phyloP scores from a whole-genome alignment of 2,797 vertebrate genomes.

The Brachyrhaphis roseni region DNA sequence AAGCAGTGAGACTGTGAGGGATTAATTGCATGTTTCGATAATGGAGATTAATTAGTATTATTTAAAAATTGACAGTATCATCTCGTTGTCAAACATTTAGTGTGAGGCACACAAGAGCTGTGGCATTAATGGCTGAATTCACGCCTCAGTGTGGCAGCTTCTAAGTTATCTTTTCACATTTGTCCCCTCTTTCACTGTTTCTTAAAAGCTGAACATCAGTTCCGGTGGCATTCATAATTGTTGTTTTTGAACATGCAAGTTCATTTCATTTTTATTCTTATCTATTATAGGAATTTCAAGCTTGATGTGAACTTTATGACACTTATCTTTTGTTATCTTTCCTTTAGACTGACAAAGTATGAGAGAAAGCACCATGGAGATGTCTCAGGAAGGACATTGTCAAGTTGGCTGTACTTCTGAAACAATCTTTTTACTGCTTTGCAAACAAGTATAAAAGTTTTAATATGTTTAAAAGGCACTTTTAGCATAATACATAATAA shows the following conservation, averaged over 20 bases:
- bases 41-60: constrained; percentile 80
- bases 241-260: constrained; percentile 61
- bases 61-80: constrained; percentile 79
- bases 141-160: constrained; percentile 61
- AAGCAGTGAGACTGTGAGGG: constrained; percentile 69
- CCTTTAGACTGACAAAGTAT: constrained; percentile 37
- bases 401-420: constrained; percentile 39
- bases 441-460: constrained; percentile 16
- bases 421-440: constrained; percentile 27
- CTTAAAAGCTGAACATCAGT: constrained; percentile 65
- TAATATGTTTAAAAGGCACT: neutral
- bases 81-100: constrained; percentile 69
- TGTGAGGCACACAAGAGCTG: constrained; percentile 47
- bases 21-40: constrained; percentile 80
- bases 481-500: neutral
- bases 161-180: constrained; percentile 53
- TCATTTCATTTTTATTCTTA: constrained; percentile 60
- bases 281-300: constrained; percentile 53
- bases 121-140: constrained; percentile 67
- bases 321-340: constrained; percentile 57
- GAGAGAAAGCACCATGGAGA: constrained; percentile 35
- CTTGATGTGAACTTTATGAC: constrained; percentile 63
- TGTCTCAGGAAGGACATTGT: constrained; percentile 18
- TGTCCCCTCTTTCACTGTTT: constrained; percentile 37
- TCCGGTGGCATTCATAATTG: constrained; percentile 64